Base-by-base conservation (phyloP, 2,888 invertebrate species). In the Mythimna impura region DNA sequence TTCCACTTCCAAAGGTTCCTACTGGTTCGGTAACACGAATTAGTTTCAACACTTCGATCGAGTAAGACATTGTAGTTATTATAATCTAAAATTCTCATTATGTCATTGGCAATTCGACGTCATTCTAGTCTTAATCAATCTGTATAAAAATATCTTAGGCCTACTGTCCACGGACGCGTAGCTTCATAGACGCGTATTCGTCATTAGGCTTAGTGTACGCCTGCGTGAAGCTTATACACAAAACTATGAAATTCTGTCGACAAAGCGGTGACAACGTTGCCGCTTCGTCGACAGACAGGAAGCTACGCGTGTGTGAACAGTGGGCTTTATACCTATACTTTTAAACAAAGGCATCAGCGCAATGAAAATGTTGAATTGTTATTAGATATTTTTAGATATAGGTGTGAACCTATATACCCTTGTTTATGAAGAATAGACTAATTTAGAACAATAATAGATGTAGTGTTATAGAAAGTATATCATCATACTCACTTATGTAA, bases 21-120 rank as follows among this genome's bases (percentile, higher is more conserved):
- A 34, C 25, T 20, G 8, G 8, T 50, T n/a, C n/a, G 25, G 17
- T 20, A n/a, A 52, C n/a, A 52, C 50, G 20, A 52, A 52, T 52
- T 9, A 20, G 17, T 71, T 34, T 12, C 20, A 71, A 43, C 5
- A 43, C 7, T 58, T 50, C 5, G 12, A 55, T 76, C 6, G 9
- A 55, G 12, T 55, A 7, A n/a, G 17, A 25, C 17, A 43, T 14
- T 71, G 17, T 65, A 61, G 14, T 7, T 50, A 43, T 17, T 50
- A 47, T 71, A 58, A 43, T 66, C 6, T 14, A 43, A 54, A 7
- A 61, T 12, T 50, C 17, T 34, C n/a, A 58, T 76, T 67, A 73
- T 90, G 92, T 93, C 92, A 93, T 93, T 93, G 93, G 92, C 92
- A 93, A 93, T 90, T 88, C 73, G 88, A 87, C 68, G 88, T 88